These are phyloP conservation scores for Notodonta ziczac DNA, from an alignment of 2,888 invertebrate species.

Conservation along the genomic window DNA sequence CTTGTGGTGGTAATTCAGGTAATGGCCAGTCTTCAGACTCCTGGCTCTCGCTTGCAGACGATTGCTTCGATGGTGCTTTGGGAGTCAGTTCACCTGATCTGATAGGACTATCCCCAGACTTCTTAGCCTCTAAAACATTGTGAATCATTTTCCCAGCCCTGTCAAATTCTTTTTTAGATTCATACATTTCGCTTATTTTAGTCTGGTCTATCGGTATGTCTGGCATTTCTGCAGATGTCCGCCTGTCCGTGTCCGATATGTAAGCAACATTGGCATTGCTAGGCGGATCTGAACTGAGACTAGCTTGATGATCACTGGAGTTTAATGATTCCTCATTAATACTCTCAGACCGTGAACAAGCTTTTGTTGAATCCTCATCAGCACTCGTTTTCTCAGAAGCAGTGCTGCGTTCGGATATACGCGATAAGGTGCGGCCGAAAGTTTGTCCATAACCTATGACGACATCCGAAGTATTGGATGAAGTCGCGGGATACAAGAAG, in stretches of 20 bases:
- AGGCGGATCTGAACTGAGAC: conserved; percentile 93
- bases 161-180: conserved; percentile 79
- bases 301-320: conserved; percentile 94
- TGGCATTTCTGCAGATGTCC: conserved; percentile 93
- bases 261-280: conserved; percentile 89
- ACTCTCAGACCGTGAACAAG: conserved; percentile 92
- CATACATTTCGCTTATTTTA: conserved; percentile 84
- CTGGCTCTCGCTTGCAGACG: conserved; percentile 86
- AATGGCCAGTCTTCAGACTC: conserved; percentile 91
- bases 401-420: conserved; percentile 95
- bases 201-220: conserved; percentile 92
- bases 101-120: conserved; percentile 56
- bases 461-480: conserved; percentile 87
- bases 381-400: conserved; percentile 95
- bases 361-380: conserved; percentile 94
- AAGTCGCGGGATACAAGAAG: conserved; percentile 89
- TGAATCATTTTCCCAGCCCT: conserved; percentile 56
- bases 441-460: conserved; percentile 89
- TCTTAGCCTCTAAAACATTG: conserved; percentile 53
- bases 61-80: conserved; percentile 69
- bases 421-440: conserved; percentile 91
- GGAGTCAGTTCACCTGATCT: conserved; percentile 62
- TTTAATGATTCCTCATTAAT: conserved; percentile 93
- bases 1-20: conserved; percentile 88
- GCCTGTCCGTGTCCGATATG: conserved; percentile 91